Conservation (phyloP, 2,113 vertebrate genomes). For the Trogon melanurus region DNA sequence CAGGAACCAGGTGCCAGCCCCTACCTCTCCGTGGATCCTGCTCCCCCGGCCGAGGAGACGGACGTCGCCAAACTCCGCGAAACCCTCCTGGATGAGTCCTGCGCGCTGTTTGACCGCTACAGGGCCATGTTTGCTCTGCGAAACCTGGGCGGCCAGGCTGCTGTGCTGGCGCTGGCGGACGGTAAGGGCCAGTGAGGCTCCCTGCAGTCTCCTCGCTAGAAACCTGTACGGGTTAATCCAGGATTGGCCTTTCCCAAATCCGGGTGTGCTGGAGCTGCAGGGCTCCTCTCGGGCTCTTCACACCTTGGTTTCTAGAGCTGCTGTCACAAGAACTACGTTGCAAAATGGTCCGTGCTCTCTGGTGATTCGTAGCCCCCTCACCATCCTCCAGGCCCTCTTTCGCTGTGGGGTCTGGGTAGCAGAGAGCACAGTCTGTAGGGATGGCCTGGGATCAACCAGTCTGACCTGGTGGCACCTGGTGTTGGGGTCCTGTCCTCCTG, state of each 20-base stretch:
- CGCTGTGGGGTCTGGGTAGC: fast-evolving
- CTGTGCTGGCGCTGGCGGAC: constrained; percentile 86
- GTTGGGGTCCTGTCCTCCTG: background rate
- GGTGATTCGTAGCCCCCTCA: background rate
- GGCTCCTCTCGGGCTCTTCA: background rate
- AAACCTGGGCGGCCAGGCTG: constrained; percentile 81
- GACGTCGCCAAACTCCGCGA: constrained; percentile 75
- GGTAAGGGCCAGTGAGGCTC: constrained; percentile 72
- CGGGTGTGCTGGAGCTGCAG: background rate
- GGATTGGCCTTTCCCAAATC: background rate
- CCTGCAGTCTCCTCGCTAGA: background rate
- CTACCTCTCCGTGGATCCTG: constrained; percentile 90
- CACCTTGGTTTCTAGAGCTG: background rate
- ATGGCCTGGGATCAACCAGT: background rate
- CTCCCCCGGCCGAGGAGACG: constrained; percentile 80
- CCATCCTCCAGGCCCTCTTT: background rate
- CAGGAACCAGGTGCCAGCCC: constrained; percentile 61
- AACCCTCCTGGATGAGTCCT: constrained; percentile 81
- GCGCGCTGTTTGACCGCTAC: constrained; percentile 90
- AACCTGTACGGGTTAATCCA: background rate
- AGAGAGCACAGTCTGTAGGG: background rate
- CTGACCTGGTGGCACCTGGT: background rate
- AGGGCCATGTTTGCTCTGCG: constrained; percentile 94
- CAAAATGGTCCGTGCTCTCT: background rate
- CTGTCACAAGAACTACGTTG: background rate